These are phyloP conservation scores for Mamestra configurata DNA, from an alignment of 1,140 invertebrate species.

Conservation along the genomic window DNA sequence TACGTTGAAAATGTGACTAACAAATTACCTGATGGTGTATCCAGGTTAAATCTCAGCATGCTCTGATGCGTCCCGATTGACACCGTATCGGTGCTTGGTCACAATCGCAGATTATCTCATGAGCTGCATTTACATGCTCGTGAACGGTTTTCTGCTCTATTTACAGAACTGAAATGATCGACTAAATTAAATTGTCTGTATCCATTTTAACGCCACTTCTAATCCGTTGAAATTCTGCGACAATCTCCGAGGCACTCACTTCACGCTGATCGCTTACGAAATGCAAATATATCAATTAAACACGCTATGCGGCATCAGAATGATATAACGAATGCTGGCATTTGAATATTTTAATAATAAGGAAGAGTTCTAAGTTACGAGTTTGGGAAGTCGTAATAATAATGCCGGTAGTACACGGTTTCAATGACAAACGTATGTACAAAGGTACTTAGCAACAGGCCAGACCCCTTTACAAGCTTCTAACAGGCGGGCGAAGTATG, in stretches of 20 bases:
- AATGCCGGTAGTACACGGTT: slow-evolving; percentile 76
- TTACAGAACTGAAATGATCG: slow-evolving; percentile 80
- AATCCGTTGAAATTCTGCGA: slow-evolving; percentile 70
- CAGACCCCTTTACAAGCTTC: slow-evolving; percentile 83
- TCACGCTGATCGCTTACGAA: slow-evolving; percentile 63
- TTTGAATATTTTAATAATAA: slow-evolving; percentile 75
- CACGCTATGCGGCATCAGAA: slow-evolving; percentile 56
- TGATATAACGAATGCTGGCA: slow-evolving; percentile 59
- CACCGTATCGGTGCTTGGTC: slow-evolving; percentile 63
- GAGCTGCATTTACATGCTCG: slow-evolving; percentile 69
- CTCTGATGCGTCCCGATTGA: slow-evolving; percentile 70
- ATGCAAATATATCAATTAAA: slow-evolving; percentile 63
- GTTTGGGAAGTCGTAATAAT: slow-evolving; percentile 74
- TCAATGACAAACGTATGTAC: slow-evolving; percentile 74
- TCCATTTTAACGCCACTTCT: slow-evolving; percentile 69
- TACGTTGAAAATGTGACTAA: slow-evolving; percentile 70
- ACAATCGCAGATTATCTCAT: slow-evolving; percentile 79
- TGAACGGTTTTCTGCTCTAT: slow-evolving; percentile 81
- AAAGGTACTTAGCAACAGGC: slow-evolving; percentile 80
- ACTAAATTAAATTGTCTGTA: slow-evolving; percentile 79
- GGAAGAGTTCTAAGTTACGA: slow-evolving; percentile 73
- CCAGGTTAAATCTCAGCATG: slow-evolving; percentile 74
- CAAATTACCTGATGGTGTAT: slow-evolving; percentile 75
- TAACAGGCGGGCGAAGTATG: slow-evolving; percentile 81
- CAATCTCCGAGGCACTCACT: slow-evolving; percentile 61